Evolutionary conservation across 2,888 invertebrate species (phyloP).

Genomic region (Eupithecia inturbata): DNA sequence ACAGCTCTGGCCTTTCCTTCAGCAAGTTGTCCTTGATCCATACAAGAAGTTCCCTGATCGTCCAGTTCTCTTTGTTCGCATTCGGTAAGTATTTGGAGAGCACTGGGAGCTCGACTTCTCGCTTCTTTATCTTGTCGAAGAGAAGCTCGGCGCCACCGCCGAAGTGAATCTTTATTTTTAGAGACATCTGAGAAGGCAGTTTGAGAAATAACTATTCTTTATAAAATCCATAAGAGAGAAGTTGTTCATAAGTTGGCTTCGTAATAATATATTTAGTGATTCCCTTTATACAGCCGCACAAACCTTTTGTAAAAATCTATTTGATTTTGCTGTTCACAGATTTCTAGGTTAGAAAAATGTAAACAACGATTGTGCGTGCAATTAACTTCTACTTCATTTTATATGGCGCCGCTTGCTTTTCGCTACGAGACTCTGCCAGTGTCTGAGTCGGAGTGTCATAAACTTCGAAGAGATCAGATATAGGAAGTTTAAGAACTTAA

Average conservation of each 20-base stretch:
- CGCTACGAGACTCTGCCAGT: too few species aligned
- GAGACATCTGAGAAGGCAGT: constrained; percentile 14
- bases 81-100: constrained; percentile 72
- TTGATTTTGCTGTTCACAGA: background rate
- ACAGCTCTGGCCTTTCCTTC: constrained; percentile 90
- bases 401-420: too few species aligned
- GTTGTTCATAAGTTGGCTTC: background rate
- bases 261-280: background rate
- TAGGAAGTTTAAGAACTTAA: too few species aligned
- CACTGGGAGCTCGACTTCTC: constrained; percentile 86
- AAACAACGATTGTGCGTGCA: background rate
- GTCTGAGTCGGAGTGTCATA: too few species aligned
- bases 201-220: background rate
- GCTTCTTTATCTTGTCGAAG: constrained; percentile 91
- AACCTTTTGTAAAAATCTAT: background rate
- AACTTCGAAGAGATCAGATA: too few species aligned
- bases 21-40: constrained; percentile 95
- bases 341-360: background rate
- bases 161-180: constrained; percentile 69
- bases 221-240: background rate
- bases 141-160: constrained; percentile 97
- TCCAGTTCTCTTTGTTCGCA: constrained; percentile 81
- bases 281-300: background rate
- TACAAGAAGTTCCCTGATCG: constrained; percentile 87
- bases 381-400: too few species aligned